Evolutionary conservation across 1,140 invertebrate species (phyloP), one percentile per base, ranked within the genome.

Genomic region (Drosophila bocki): DNA sequence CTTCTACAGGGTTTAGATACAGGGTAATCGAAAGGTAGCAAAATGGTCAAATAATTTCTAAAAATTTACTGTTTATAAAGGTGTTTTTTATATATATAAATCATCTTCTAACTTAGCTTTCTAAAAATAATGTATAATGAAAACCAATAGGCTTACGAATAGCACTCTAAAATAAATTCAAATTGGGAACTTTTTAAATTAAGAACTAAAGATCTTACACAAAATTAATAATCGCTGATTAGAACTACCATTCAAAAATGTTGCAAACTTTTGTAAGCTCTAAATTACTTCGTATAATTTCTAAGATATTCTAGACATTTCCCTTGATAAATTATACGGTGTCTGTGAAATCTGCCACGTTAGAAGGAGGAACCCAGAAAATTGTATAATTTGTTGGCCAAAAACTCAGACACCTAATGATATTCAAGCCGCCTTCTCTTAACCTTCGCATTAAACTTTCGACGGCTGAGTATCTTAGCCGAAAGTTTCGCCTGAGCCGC

Each of bases 331-430:
- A 12, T 53, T 37, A 35, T 15, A 53, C 22, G 17, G 33, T 17
- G 17, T 15, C 12, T 37, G 39, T n/a, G 33, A 42, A 64, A 44
- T 33, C 22, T 44, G 15, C 19, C 56, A 33, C 11, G n/a, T 12
- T 17, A 41, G 32, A 19, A 3, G 9, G 5, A 22, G 26, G 3
- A 41, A 29, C 17, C n/a, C n/a, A n/a, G 39, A 50, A 67, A 67
- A 65, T 67, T 67, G 32, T 45, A 54, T 68, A 56, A 56, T 54
- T 47, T 42, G 8, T 56, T 70, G 63, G 37, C 15, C 17, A 70
- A 69, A 64, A 56, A 29, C 63, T 37, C 15, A 26, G 17, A 70
- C 35, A 70, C 29, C 33, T 68, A 68, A 69, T 70, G 39, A 54
- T 68, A 69, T 68, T 35, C 63, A 39, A 68, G 63, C 67, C n/a